Percentiles rank a stretch among this genome's conserved stretches.
Conservation (phyloP, 2,797 vertebrate genomes). For the Mergus octosetaceus region DNA sequence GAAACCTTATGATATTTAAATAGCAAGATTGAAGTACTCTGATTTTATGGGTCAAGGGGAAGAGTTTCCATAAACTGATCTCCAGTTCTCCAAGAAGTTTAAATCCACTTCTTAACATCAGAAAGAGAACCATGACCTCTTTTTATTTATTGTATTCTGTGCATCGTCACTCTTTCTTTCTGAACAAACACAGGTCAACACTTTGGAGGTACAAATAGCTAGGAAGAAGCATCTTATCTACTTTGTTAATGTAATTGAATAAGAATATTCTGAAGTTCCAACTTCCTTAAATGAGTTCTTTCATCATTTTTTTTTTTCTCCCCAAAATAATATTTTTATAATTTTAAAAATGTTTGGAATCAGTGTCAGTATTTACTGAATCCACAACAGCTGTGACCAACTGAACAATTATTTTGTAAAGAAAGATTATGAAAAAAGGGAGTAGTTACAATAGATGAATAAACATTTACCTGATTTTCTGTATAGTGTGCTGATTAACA, state of each 20-base stretch:
- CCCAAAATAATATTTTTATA: neutral
- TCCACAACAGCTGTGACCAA: neutral
- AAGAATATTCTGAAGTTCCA: neutral
- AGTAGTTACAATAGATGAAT: neutral
- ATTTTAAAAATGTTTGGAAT: neutral
- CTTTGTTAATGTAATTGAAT: neutral
- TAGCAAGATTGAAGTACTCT: neutral
- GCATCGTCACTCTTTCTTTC: neutral
- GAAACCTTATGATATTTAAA: neutral
- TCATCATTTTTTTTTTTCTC: neutral
- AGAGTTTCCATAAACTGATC: neutral
- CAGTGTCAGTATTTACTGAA: neutral
- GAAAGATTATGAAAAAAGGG: neutral
- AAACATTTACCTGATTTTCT: neutral
- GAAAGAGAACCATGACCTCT: neutral
- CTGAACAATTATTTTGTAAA: neutral
- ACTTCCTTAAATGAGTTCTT: neutral
- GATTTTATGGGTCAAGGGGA: neutral
- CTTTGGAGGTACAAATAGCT: neutral
- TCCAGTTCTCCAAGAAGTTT: neutral
- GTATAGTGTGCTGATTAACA: neutral
- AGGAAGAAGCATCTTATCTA: neutral
- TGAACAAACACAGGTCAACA: conserved; percentile 1
- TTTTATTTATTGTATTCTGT: neutral
- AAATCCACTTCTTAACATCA: conserved; percentile 23